Conservation (phyloP, 2,888 invertebrate species). For the Eristalinus aeneus region DNA sequence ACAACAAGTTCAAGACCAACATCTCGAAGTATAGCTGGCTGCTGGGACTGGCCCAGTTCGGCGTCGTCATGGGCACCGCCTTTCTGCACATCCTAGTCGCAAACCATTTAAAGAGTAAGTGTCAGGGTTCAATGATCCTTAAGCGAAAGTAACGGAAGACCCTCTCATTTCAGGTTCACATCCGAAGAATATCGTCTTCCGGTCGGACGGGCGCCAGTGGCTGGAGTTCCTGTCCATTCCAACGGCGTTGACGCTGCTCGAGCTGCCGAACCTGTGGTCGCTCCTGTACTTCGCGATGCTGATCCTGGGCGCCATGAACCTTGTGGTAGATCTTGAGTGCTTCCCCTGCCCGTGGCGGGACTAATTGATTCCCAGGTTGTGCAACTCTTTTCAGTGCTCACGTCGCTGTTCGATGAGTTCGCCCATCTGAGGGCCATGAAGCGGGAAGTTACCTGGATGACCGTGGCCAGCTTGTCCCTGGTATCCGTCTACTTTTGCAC, state of each 20-base stretch:
- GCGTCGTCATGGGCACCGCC: constrained; percentile 81
- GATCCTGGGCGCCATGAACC: constrained; percentile 56
- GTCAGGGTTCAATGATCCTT: no score
- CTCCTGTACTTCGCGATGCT: constrained; percentile 59
- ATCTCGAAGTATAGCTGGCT: constrained; percentile 66
- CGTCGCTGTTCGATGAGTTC: constrained; percentile 78
- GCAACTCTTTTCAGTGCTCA: constrained; percentile 75
- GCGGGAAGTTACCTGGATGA: constrained; percentile 73
- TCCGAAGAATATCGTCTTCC: constrained; percentile 66
- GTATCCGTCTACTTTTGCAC: constrained; percentile 54
- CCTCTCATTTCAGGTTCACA: constrained; percentile 17
- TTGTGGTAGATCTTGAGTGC: constrained; percentile 38
- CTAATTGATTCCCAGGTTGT: constrained; percentile 57
- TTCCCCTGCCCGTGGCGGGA: neutral
- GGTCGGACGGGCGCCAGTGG: constrained; percentile 70
- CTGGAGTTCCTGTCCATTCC: constrained; percentile 48
- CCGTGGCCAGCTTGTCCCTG: constrained; percentile 47
- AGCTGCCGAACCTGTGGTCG: constrained; percentile 61
- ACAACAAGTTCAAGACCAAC: constrained; percentile 60
- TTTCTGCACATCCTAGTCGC: constrained; percentile 80
- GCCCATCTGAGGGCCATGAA: constrained; percentile 74
- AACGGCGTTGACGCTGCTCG: constrained; percentile 46
- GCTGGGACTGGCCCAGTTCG: constrained; percentile 51
- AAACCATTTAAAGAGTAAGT: constrained; percentile 54
- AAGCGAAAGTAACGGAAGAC: neutral